Conservation (phyloP, 2,797 vertebrate genomes). For the Coregonus sp. region DNA sequence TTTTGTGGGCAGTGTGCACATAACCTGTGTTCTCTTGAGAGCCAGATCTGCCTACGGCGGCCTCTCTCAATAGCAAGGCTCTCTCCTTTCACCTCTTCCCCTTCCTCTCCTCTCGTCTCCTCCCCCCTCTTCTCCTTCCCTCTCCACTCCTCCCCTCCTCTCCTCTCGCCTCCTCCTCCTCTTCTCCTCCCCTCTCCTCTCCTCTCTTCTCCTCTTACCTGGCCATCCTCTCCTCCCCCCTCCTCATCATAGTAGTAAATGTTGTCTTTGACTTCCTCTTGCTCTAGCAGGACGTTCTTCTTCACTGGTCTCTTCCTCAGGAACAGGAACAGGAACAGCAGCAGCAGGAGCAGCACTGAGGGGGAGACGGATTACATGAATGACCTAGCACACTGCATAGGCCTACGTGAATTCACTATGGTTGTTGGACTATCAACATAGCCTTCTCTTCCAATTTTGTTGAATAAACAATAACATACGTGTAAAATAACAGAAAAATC, state of each 20-base stretch:
- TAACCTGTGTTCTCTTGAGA: no score
- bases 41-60: no score
- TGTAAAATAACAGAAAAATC: not conserved
- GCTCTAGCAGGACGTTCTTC: not conserved
- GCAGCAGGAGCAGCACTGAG: constrained; percentile 7
- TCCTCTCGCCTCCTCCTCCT: no score
- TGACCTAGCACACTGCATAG: not conserved
- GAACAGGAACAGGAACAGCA: not conserved
- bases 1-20: no score
- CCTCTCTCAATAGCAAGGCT: not conserved
- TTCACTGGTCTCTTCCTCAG: not conserved
- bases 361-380: not conserved
- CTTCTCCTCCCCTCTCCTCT: not conserved
- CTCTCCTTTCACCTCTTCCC: no score
- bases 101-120: no score
- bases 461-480: no score
- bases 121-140: no score
- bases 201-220: not conserved
- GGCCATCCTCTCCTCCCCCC: constrained; percentile 17
- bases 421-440: no score
- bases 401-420: not conserved
- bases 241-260: constrained; percentile 9
- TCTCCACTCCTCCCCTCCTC: no score
- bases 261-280: constrained; percentile 5
- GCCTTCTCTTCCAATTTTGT: no score